Conservation (phyloP, 2,888 invertebrate species). For the Noctua janthina region DNA sequence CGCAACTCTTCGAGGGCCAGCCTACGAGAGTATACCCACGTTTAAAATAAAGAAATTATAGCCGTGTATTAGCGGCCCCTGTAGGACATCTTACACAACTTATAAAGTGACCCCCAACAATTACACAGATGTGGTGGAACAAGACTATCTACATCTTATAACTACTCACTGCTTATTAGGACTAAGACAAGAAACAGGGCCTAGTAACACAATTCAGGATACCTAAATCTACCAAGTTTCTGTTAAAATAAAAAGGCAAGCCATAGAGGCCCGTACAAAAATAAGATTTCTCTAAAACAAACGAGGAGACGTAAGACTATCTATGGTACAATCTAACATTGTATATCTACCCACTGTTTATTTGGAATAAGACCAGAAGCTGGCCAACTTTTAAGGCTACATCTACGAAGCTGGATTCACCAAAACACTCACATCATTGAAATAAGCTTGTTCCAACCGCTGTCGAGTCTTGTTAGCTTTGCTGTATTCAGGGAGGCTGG, state of each 20-base stretch:
- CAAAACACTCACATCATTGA: conserved; percentile 85
- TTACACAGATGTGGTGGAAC: not conserved
- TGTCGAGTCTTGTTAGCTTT: conserved; percentile 84
- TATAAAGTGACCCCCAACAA: not conserved
- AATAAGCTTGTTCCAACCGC: conserved; percentile 85
- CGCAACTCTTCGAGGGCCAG: not conserved
- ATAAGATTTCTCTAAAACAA: not conserved
- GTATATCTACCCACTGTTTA: not conserved
- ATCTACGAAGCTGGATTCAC: conserved; percentile 27
- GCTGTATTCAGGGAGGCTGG: conserved; percentile 88
- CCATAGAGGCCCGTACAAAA: not conserved
- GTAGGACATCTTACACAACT: no score
- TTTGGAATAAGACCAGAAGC: not conserved
- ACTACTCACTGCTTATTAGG: not conserved
- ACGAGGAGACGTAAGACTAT: not conserved
- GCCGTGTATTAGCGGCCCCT: not conserved
- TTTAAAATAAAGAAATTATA: not conserved
- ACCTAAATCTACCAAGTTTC: not conserved
- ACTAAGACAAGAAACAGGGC: not conserved
- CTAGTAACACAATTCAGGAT: not conserved
- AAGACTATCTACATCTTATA: not conserved
- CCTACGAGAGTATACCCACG: not conserved
- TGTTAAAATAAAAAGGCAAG: not conserved
- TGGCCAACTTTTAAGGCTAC: not conserved
- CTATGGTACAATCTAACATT: not conserved